A percentile compares a stretch with the other conserved stretches of the same genome.
Conservation (phyloP, 2,797 vertebrate genomes). For the Lophius americanus region DNA sequence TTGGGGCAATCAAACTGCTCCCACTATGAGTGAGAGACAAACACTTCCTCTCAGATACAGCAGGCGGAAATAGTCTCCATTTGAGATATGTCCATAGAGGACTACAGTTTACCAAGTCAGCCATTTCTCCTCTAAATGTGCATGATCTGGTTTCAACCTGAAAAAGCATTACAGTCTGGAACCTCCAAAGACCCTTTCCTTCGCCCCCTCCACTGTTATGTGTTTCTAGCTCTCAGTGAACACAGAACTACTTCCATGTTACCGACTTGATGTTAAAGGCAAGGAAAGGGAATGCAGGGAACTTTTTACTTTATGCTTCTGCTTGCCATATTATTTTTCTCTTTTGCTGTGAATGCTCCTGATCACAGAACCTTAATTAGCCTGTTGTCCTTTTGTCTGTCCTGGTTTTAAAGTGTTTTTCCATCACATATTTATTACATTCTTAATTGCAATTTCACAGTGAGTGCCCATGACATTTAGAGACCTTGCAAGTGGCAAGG, state of each 20-base stretch:
- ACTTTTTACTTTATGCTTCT: constrained; percentile 51
- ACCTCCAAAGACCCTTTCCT: constrained; percentile 47
- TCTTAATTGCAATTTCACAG: constrained; percentile 84
- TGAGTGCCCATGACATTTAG: constrained; percentile 81
- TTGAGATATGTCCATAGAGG: constrained; percentile 54
- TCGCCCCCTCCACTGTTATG: constrained; percentile 16
- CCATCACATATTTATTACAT: constrained; percentile 75
- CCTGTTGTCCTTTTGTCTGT: constrained; percentile 59
- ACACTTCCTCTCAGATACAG: constrained; percentile 41
- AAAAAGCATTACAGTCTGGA: constrained; percentile 55
- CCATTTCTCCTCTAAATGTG: constrained; percentile 69
- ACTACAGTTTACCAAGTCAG: constrained; percentile 68
- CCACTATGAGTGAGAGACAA: constrained; percentile 48
- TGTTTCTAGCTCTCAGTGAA: constrained; percentile 28
- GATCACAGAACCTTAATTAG: constrained; percentile 81
- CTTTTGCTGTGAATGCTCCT: constrained; percentile 49
- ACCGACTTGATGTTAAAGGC: constrained; percentile 34
- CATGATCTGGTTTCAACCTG: constrained; percentile 68
- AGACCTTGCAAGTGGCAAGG: constrained; percentile 81
- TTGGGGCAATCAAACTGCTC: constrained; percentile 32
- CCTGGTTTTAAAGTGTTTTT: constrained; percentile 59
- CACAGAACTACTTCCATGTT: constrained; percentile 43
- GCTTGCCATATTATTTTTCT: constrained; percentile 32
- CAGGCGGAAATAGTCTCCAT: constrained; percentile 53
- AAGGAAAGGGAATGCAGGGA: constrained; percentile 36